Evolutionary conservation across 1,140 invertebrate genomes (phyloP), one percentile per base, ranked within the genome.

Genomic region (Magallana gigas): DNA sequence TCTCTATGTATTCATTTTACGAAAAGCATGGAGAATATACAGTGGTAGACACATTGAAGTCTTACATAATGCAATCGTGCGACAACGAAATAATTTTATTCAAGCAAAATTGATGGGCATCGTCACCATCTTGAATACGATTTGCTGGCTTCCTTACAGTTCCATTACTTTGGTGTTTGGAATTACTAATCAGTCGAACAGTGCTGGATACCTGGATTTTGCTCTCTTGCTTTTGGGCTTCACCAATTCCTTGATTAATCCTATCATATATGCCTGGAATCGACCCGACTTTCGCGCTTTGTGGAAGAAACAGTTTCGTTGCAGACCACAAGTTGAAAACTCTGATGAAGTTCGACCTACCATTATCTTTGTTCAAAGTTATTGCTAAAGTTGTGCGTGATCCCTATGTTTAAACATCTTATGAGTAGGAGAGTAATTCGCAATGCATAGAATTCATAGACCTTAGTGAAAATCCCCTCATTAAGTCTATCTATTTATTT

Each of bases 11-110:
- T 76, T 76, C 23, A 76, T 76, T 76, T 76, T 76, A 76, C 68
- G 68, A 36, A 76, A 76, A 76, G 68, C 68, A 12, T 76, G 68
- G 68, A 18, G 9, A 12, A 29, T 76, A 23, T 29, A 76, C 12
- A 76, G 23, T 23, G 68, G 68, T 12, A 76, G 68, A 76, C 68
- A 76, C 29, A 12, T 76, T 76, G 18, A 76, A 76, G 68, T 76
- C 5, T 76, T 23, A 29, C 68, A 23, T 8, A 36, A 2, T 76
- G 68, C 68, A 12, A 29, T 29, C 23, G 36, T 76, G 68, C 23
- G 68, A 29, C 68, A 76, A 29, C 18, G 68, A 76, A 76, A 76
- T 12, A 23, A 23, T 12, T 48, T 76, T 29, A 18, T 76, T 12
- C 23, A 29, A 12, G 68, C 68, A 11, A 76, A 76, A 76, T 12